phyloP scores from a whole-genome alignment of 2,888 invertebrate species.

The Cephus pygmeus region DNA sequence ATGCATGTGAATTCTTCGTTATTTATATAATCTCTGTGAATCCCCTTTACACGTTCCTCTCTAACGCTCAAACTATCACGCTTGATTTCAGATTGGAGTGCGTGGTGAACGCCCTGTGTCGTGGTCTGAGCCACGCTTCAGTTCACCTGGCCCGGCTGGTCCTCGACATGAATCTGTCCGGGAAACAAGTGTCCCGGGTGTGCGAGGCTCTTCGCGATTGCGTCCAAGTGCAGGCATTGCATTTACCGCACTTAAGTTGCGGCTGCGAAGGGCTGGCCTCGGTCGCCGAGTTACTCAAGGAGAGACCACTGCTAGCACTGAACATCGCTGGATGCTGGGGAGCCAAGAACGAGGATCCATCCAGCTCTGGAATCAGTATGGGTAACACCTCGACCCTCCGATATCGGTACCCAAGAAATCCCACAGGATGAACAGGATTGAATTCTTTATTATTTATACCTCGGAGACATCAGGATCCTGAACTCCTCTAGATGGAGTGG shows the following conservation, averaged over 20 bases:
- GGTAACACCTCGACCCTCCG: conserved; percentile 53
- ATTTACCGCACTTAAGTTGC: conserved; percentile 70
- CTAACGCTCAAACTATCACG: background rate
- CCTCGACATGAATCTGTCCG: conserved; percentile 69
- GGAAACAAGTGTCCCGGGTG: conserved; percentile 69
- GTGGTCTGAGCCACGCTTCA: conserved; percentile 57
- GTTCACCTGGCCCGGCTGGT: conserved; percentile 66
- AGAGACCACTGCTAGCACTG: conserved; percentile 67
- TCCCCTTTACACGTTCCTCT: background rate
- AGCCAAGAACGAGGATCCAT: conserved; percentile 68
- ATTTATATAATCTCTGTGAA: background rate
- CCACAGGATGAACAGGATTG: background rate
- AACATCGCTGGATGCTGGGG: conserved; percentile 69
- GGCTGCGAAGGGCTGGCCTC: conserved; percentile 69
- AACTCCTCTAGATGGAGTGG: background rate
- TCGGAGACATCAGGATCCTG: background rate
- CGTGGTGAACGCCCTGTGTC: conserved; percentile 69
- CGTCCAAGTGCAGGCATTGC: conserved; percentile 68
- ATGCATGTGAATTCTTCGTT: background rate
- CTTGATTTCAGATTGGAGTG: conserved; percentile 66
- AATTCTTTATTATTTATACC: background rate
- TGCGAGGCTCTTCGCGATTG: conserved; percentile 68
- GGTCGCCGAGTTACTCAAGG: conserved; percentile 66
- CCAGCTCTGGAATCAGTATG: conserved; percentile 68
- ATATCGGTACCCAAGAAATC: background rate